phyloP scores from a whole-genome alignment of 2,113 vertebrate species.

The Apteryx owenii region DNA sequence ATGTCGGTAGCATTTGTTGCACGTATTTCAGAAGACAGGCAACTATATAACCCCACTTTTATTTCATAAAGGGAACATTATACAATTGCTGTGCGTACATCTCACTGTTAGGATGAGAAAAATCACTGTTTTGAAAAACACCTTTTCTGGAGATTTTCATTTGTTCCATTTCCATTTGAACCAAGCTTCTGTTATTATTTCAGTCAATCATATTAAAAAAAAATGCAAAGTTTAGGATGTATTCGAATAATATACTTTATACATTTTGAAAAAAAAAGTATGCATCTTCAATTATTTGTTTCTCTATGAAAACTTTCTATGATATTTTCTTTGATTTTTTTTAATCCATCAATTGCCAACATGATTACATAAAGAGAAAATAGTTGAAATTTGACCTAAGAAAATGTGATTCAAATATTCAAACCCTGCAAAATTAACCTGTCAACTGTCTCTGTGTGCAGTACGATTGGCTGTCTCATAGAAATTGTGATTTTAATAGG shows the following conservation, averaged over 20 bases:
- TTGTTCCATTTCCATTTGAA: not conserved
- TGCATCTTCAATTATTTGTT: not conserved
- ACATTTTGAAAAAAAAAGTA: not conserved
- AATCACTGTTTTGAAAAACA: not conserved
- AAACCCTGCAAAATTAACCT: not conserved
- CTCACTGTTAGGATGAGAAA: not conserved
- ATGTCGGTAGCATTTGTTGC: conserved; percentile 3
- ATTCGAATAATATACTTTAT: not conserved
- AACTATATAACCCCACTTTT: not conserved
- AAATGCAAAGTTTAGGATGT: not conserved
- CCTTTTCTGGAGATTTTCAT: not conserved
- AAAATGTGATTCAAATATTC: not conserved
- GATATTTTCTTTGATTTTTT: not conserved
- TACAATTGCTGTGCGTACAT: not conserved
- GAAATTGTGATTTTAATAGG: conserved; percentile 1
- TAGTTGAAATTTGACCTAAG: not conserved
- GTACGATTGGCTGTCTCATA: not conserved
- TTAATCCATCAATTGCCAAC: not conserved
- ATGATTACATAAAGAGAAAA: not conserved
- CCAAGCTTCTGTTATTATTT: not conserved
- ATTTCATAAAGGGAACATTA: not conserved
- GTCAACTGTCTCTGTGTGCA: not conserved
- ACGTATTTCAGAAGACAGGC: not conserved
- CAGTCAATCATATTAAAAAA: not conserved
- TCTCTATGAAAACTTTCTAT: not conserved